A percentile compares a stretch with the other conserved stretches of the same genome.
These are phyloP conservation scores for Nebria salina DNA, from an alignment of 2,888 invertebrate genomes.

Conservation along the genomic window DNA sequence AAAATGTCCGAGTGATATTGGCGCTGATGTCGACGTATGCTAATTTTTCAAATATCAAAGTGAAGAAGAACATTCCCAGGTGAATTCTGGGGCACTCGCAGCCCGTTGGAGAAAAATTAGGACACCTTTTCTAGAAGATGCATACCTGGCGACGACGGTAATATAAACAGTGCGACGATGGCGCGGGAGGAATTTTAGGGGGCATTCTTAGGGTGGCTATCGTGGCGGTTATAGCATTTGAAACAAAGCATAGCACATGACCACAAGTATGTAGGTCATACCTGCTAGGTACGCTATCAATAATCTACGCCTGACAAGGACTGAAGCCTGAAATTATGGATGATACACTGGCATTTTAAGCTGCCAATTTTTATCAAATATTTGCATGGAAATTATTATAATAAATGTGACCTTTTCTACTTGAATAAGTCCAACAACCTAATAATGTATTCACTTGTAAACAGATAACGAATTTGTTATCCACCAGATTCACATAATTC, in stretches of 20 bases:
- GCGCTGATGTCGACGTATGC: not conserved
- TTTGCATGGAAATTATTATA: not conserved
- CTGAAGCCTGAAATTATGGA: not conserved
- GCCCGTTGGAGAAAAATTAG: not conserved
- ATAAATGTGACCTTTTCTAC: no score
- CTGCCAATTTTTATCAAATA: not conserved
- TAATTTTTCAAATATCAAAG: conserved; percentile 1
- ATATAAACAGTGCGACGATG: not conserved
- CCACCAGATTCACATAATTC: no score
- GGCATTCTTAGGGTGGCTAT: not conserved
- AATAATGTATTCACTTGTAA: no score
- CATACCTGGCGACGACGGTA: not conserved
- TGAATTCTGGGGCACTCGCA: not conserved
- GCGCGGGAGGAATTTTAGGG: not conserved
- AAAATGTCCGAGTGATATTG: not conserved
- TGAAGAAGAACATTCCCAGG: not conserved
- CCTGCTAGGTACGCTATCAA: not conserved
- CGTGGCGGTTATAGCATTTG: not conserved
- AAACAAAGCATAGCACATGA: not conserved
- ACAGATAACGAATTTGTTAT: no score
- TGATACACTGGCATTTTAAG: not conserved
- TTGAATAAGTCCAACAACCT: no score
- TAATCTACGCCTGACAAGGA: not conserved
- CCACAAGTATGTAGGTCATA: not conserved
- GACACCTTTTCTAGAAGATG: not conserved